These are phyloP conservation scores for Heliconius ethilla DNA, from an alignment of 2,888 invertebrate genomes.

Conservation along the genomic window DNA sequence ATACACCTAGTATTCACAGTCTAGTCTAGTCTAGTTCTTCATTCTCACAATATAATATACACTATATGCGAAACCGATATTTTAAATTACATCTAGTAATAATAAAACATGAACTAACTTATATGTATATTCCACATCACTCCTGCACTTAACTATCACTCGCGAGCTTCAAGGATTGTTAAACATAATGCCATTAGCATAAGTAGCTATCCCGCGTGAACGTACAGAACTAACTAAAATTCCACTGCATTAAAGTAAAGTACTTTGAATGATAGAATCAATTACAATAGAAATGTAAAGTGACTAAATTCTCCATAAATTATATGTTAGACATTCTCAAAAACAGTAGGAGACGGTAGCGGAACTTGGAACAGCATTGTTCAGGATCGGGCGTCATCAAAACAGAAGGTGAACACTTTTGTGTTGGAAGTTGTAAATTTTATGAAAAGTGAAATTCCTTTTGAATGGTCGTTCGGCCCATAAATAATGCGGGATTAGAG, in stretches of 20 bases:
- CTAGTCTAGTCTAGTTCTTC: background rate
- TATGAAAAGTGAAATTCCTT: slow-evolving; percentile 83
- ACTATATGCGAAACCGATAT: background rate
- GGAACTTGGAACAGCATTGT: slow-evolving; percentile 76
- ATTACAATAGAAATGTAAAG: slow-evolving; percentile 78
- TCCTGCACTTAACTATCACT: slow-evolving; percentile 45
- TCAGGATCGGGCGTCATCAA: slow-evolving; percentile 75
- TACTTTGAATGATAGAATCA: slow-evolving; percentile 65
- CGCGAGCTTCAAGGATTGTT: slow-evolving; percentile 46
- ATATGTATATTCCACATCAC: slow-evolving; percentile 35
- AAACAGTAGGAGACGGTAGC: slow-evolving; percentile 82
- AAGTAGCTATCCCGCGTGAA: slow-evolving; percentile 53
- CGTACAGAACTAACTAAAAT: slow-evolving; percentile 64
- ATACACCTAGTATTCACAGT: background rate
- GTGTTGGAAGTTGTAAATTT: slow-evolving; percentile 79
- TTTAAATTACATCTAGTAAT: background rate
- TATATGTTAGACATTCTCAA: slow-evolving; percentile 77
- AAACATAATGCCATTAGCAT: slow-evolving; percentile 48
- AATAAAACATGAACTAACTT: background rate
- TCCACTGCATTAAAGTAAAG: slow-evolving; percentile 56
- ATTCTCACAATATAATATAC: background rate
- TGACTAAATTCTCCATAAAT: slow-evolving; percentile 74
- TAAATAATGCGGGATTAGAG: slow-evolving; percentile 78
- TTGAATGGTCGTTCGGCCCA: slow-evolving; percentile 76
- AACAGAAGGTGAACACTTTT: slow-evolving; percentile 80